Percentiles rank a stretch among this genome's conserved stretches.
Conservation (phyloP, 2,797 vertebrate species). For the Picus viridis region DNA sequence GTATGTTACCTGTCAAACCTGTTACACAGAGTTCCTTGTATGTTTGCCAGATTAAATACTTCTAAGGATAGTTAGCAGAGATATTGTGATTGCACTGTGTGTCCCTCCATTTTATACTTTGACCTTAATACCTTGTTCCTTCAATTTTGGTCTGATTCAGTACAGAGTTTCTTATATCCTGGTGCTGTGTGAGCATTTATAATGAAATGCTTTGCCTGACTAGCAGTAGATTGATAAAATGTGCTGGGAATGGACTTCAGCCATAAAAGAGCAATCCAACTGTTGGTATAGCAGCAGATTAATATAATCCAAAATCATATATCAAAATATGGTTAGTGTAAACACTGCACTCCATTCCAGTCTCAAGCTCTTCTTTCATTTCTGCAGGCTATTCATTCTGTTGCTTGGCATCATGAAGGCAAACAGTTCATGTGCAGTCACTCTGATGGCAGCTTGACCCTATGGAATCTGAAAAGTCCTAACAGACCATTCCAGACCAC, state of each 20-base stretch:
- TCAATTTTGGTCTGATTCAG: not conserved
- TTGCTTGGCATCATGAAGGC: constrained; percentile 97
- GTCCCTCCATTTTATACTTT: not conserved
- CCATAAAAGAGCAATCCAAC: not conserved
- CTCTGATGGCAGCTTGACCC: constrained; percentile 95
- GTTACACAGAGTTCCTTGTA: not conserved
- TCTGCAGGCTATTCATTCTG: constrained; percentile 94
- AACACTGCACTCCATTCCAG: not conserved
- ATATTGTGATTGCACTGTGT: not conserved
- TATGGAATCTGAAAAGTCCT: constrained; percentile 96
- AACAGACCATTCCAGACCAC: constrained; percentile 94
- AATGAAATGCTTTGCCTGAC: not conserved
- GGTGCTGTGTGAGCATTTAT: not conserved
- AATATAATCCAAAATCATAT: not conserved
- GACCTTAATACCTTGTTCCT: not conserved
- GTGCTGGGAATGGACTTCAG: not conserved
- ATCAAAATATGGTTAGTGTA: not conserved
- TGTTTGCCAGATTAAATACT: not conserved
- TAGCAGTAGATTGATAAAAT: not conserved
- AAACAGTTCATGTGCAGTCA: constrained; percentile 99
- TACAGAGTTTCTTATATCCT: not conserved
- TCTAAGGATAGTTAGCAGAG: not conserved
- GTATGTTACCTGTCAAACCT: not conserved
- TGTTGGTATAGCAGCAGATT: not conserved
- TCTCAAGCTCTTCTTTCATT: constrained; percentile 11